phyloP scores from a whole-genome alignment of 2,797 vertebrate genomes.

The Morelia viridis region DNA sequence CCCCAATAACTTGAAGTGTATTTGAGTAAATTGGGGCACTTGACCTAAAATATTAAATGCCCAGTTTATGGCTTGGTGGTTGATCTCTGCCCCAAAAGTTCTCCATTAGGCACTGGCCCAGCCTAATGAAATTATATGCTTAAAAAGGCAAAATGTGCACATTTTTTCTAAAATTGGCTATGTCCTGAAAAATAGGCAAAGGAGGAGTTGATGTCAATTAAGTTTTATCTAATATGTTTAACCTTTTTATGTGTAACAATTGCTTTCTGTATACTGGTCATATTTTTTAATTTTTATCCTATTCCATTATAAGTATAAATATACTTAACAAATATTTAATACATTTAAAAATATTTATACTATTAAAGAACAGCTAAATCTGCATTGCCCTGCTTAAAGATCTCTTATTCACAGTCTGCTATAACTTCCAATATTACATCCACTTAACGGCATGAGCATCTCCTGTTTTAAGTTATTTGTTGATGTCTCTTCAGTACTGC shows the following conservation, averaged over 20 bases:
- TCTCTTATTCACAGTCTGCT: accelerated
- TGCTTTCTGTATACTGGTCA: neutral
- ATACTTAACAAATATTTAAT: neutral
- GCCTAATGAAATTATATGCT: neutral
- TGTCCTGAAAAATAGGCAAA: neutral
- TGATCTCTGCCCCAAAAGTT: neutral
- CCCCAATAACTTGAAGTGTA: neutral
- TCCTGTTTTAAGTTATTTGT: neutral
- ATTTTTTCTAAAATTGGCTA: neutral
- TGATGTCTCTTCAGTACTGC: neutral
- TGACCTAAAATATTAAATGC: neutral
- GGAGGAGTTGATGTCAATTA: neutral
- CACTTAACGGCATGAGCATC: neutral
- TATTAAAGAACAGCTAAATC: neutral
- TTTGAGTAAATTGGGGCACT: neutral
- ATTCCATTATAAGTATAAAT: neutral
- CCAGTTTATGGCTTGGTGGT: neutral
- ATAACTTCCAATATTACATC: neutral
- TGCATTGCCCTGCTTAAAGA: accelerated
- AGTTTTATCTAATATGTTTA: neutral
- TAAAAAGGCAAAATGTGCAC: neutral
- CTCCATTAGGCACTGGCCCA: neutral
- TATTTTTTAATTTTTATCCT: neutral
- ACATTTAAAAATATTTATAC: neutral
- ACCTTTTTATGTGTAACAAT: neutral